These are phyloP conservation scores for Cetoscarus ocellatus DNA, from an alignment of 2,797 vertebrate species.

Conservation along the genomic window DNA sequence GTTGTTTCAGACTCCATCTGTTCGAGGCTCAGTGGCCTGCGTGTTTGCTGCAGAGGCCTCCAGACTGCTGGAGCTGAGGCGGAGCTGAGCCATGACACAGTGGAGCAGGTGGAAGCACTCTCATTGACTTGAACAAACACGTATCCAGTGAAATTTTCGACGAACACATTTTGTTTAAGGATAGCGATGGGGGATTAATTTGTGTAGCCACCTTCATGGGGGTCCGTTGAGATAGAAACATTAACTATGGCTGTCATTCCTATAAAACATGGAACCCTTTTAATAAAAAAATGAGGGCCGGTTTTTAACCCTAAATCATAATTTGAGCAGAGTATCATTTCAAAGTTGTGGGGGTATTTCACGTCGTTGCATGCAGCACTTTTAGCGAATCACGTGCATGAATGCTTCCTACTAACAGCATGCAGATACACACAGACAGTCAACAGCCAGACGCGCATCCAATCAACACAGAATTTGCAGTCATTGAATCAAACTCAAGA, in stretches of 20 bases:
- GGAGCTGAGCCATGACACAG: too few species aligned
- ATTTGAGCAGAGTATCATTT: conserved; percentile 15
- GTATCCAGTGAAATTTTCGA: too few species aligned
- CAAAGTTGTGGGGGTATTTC: conserved; percentile 41
- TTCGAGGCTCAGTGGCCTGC: too few species aligned
- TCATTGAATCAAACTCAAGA: conserved; percentile 46
- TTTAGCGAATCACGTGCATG: conserved; percentile 67
- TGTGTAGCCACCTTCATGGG: too few species aligned
- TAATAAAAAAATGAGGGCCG: not conserved
- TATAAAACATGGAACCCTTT: not conserved
- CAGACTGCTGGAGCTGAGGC: too few species aligned
- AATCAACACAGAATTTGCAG: conserved; percentile 59
- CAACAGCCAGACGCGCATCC: conserved; percentile 61
- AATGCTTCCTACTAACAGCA: conserved; percentile 64
- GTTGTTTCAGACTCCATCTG: too few species aligned
- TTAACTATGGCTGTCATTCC: conserved; percentile 10
- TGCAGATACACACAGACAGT: conserved; percentile 67
- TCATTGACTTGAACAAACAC: too few species aligned
- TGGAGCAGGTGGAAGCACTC: too few species aligned
- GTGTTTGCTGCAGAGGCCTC: too few species aligned
- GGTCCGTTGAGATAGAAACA: not conserved
- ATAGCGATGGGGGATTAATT: too few species aligned
- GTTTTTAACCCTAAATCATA: not conserved
- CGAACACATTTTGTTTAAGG: too few species aligned
- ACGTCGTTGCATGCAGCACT: conserved; percentile 76